Base-by-base conservation (phyloP, 2,797 vertebrate genomes). In the Perodicticus potto region DNA sequence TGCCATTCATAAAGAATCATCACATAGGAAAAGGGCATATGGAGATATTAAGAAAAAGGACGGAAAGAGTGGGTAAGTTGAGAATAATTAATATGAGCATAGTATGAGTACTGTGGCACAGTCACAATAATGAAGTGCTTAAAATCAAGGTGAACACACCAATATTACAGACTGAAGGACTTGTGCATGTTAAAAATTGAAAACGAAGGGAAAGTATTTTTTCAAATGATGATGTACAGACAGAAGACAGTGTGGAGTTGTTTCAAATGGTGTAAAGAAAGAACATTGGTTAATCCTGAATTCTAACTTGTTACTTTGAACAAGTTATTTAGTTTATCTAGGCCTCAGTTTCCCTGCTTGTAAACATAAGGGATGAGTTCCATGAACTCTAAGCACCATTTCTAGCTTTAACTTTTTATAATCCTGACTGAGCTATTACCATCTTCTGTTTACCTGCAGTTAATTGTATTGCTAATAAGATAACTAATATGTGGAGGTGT, bases 11-110 rank as follows among this genome's bases (percentile, higher is more conserved):
- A 96, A 93, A 95, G 76, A 85, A 61, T 89, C 82, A 89, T 88
- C 88, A 96, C 91, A 93, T 37, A 94, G 49, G 81, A 55, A 93
- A 94, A 93, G 67, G 89, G 63, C 94, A 97, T 93, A 96, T 96
- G 96, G 95, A 86, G 89, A 92, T 94, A 95, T 96, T 97, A 96
- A 92, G 69, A 80, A 93, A 93, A 93, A 95, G 63, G 67, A 93
- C 45, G 89, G 61, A 89, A 89, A 96, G 86, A 96, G 80, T 89
- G 65, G 20, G 43, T 88, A 95, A 95, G 78, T 86, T 63, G 84
- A 97, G 91, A 92, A 96, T 97, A 94, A 97, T 97, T 97, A 97
- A 96, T 93, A 88, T 67, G 69, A 96, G 63, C 49, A 16, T 86
- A 85, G 96, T 92, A 92, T 73, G 45, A 83, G 89, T 91, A 93